These are phyloP conservation scores for Bombylius major DNA, from an alignment of 2,888 invertebrate genomes.

Conservation along the genomic window DNA sequence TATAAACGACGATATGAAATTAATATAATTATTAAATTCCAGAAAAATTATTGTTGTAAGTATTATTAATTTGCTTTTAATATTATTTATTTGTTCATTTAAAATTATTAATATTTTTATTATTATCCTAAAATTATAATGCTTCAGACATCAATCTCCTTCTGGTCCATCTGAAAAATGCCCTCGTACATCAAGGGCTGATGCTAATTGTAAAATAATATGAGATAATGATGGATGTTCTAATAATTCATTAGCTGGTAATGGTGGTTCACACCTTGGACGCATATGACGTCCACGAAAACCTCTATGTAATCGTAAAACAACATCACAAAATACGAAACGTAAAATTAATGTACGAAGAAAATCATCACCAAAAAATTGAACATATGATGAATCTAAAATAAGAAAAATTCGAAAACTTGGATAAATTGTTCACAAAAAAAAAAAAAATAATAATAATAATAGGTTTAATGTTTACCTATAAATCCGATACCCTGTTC, in stretches of 20 bases:
- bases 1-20: too few species aligned
- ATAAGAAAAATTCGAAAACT: constrained; percentile 12
- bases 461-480: constrained; percentile 22
- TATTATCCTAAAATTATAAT: constrained; percentile 6
- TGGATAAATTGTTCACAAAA: too few species aligned
- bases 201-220: constrained; percentile 70
- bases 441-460: neutral
- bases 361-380: constrained; percentile 93
- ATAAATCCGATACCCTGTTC: constrained; percentile 38
- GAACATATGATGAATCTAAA: constrained; percentile 56
- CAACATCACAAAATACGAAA: constrained; percentile 88
- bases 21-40: too few species aligned
- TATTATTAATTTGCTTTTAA: too few species aligned
- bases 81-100: neutral
- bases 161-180: constrained; percentile 37
- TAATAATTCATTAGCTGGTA: constrained; percentile 76
- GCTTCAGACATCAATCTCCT: constrained; percentile 36
- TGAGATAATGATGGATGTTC: constrained; percentile 71
- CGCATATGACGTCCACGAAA: constrained; percentile 74
- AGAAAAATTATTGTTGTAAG: too few species aligned
- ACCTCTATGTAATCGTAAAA: constrained; percentile 74
- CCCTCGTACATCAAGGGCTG: constrained; percentile 65
- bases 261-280: constrained; percentile 70
- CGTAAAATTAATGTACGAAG: constrained; percentile 75
- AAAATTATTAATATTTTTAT: neutral